Evolutionary conservation across 2,797 vertebrate species (phyloP), one percentile per base, ranked within the genome.

Genomic region (Hoplostethus atlanticus): DNA sequence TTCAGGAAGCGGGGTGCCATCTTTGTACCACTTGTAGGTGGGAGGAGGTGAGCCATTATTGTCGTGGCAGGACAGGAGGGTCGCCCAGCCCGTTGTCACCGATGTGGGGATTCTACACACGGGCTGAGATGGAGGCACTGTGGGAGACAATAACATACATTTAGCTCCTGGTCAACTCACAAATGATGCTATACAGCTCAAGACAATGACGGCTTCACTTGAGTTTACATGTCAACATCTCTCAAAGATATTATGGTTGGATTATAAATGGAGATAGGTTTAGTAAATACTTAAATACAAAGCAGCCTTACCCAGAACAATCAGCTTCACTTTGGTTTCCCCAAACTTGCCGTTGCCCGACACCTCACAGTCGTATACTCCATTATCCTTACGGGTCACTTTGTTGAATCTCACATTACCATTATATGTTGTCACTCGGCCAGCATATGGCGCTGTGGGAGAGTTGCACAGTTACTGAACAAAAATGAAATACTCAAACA

Each of bases 41-140:
- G 95, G 89, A 0, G 93, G 88, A 0, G 97, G 97, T 0, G 96
- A 97, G 2, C 93, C 95, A 0, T 93, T 92, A 0, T 0, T 6
- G 75, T 98, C 97, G 0, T 42, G 9, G 74, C 97, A 99, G 46
- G 79, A 73, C 57, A 99, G 79, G 3, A 77, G 4, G 0, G 57
- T 84, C 0, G 0, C 10, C 0, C 9, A 64, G 0, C 95, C 95
- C 0, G 96, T 97, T 5, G 95, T 97, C 66, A 91, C 93, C 0
- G 96, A 93, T 4, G 84, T 3, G 7, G 97, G 97, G 11, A 97
- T 70, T 0, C 62, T 81, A 47, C 95, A 93, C 0, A 90, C 0
- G 0, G 97, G 97, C 16, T 86, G 66, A 6, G 94, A 92, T 0
- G 96, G 96, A 0, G 97, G 93, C 63, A 98, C 97, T 99, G 90